Conservation (phyloP, 2,888 invertebrate species). For the Diarsia mendica region DNA sequence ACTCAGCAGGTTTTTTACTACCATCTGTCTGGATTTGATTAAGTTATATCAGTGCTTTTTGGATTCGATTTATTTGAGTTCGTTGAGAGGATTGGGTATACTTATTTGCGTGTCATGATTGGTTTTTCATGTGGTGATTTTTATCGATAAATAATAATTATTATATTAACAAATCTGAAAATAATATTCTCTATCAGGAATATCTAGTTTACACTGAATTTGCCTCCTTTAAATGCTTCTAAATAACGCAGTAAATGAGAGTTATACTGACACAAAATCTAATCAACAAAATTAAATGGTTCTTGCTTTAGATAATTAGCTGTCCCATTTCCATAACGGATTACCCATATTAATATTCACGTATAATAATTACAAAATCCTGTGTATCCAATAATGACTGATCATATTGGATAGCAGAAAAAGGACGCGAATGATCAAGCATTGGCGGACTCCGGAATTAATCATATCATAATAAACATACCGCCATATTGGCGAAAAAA, state of each 20-base stretch:
- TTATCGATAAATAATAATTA: neutral
- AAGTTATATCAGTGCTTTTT: conserved; percentile 43
- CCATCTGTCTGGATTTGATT: conserved; percentile 44
- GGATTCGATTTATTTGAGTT: conserved; percentile 47
- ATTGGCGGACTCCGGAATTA: conserved; percentile 38
- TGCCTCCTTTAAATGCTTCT: neutral
- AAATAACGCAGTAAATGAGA: neutral
- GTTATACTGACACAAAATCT: conserved; percentile 8
- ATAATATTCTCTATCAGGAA: too few species aligned
- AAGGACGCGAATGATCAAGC: conserved; percentile 21
- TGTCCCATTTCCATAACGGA: conserved; percentile 28
- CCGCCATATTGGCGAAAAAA: conserved; percentile 44
- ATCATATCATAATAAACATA: conserved; percentile 50
- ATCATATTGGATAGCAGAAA: conserved; percentile 34
- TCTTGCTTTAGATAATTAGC: conserved; percentile 30
- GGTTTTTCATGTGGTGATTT: conserved; percentile 1
- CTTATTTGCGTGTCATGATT: conserved; percentile 19
- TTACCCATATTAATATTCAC: conserved; percentile 40
- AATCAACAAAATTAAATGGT: conserved; percentile 8
- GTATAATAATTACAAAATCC: conserved; percentile 39
- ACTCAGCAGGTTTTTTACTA: conserved; percentile 49
- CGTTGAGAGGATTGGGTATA: neutral
- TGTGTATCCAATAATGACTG: conserved; percentile 39
- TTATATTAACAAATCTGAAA: neutral
- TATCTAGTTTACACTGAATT: neutral